These are phyloP conservation scores for Abscondita cerata DNA, from an alignment of 2,888 invertebrate genomes.

Conservation along the genomic window DNA sequence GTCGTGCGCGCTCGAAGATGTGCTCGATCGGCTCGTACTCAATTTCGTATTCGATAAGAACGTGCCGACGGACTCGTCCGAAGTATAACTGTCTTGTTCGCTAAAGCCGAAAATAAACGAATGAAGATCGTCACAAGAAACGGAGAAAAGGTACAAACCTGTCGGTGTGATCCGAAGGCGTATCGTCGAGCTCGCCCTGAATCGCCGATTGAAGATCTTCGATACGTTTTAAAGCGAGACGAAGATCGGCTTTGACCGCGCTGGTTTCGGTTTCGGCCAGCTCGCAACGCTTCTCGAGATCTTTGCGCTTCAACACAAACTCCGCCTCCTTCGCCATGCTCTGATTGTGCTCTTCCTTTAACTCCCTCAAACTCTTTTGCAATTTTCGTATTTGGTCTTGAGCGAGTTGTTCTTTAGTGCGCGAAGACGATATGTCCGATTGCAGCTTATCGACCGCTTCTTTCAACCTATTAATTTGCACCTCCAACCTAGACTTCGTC, in stretches of 20 bases:
- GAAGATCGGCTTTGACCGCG: constrained; percentile 79
- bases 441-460: constrained; percentile 76
- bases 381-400: constrained; percentile 81
- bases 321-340: constrained; percentile 79
- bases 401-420: constrained; percentile 76
- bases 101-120: constrained; percentile 53
- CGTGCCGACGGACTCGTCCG: constrained; percentile 70
- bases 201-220: constrained; percentile 92
- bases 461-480: constrained; percentile 70
- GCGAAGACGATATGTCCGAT: constrained; percentile 73
- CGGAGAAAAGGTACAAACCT: constrained; percentile 56
- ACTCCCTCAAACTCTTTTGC: constrained; percentile 74
- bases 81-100: constrained; percentile 71
- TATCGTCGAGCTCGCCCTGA: constrained; percentile 79
- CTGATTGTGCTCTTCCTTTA: constrained; percentile 79
- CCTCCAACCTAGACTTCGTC: constrained; percentile 86
- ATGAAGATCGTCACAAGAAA: neutral
- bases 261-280: constrained; percentile 74
- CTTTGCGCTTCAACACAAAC: constrained; percentile 72
- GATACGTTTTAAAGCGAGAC: constrained; percentile 87
- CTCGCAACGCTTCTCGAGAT: constrained; percentile 77
- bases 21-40: constrained; percentile 52
- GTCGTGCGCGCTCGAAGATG: constrained; percentile 48
- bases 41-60: constrained; percentile 65
- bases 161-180: constrained; percentile 72